Evolutionary conservation across 2,113 vertebrate genomes (phyloP).

Genomic region (Perca schrenkii): DNA sequence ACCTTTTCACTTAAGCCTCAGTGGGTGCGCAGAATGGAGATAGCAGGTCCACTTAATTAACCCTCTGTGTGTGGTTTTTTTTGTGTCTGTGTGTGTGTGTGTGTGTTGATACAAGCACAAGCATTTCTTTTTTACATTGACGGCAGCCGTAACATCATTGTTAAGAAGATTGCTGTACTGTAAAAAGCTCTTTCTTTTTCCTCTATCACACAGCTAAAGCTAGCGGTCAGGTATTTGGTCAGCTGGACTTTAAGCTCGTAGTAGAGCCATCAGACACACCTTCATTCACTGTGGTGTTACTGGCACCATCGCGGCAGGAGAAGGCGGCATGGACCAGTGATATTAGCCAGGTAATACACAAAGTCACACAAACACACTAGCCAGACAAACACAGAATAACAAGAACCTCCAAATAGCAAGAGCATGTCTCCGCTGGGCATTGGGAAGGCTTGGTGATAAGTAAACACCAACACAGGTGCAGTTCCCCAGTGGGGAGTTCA

Average conservation of each 20-base stretch:
- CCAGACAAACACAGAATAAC: constrained; percentile 63
- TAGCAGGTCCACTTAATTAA: constrained; percentile 57
- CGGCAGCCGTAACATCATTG: not conserved
- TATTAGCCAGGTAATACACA: constrained; percentile 93
- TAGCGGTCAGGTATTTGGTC: constrained; percentile 94
- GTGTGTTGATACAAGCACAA: not conserved
- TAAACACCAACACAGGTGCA: constrained; percentile 72
- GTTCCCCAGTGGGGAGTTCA: constrained; percentile 57
- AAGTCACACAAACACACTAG: constrained; percentile 43
- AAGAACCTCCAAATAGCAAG: constrained; percentile 60
- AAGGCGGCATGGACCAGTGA: constrained; percentile 99
- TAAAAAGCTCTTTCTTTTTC: not conserved
- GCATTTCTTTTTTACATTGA: not conserved
- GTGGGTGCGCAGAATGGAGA: constrained; percentile 26
- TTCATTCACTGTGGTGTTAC: constrained; percentile 93
- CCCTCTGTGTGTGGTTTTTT: constrained; percentile 18
- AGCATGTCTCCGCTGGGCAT: constrained; percentile 56
- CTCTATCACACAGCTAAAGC: constrained; percentile 86
- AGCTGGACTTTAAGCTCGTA: constrained; percentile 97
- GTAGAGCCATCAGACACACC: constrained; percentile 91
- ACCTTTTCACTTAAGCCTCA: constrained; percentile 29
- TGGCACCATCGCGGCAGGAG: constrained; percentile 95
- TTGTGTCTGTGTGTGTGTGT: not conserved
- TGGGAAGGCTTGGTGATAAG: constrained; percentile 63
- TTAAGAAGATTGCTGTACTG: not conserved